Evolutionary conservation across 2,113 vertebrate genomes (phyloP), one percentile per base, ranked within the genome.

Genomic region (Theristicus caerulescens): DNA sequence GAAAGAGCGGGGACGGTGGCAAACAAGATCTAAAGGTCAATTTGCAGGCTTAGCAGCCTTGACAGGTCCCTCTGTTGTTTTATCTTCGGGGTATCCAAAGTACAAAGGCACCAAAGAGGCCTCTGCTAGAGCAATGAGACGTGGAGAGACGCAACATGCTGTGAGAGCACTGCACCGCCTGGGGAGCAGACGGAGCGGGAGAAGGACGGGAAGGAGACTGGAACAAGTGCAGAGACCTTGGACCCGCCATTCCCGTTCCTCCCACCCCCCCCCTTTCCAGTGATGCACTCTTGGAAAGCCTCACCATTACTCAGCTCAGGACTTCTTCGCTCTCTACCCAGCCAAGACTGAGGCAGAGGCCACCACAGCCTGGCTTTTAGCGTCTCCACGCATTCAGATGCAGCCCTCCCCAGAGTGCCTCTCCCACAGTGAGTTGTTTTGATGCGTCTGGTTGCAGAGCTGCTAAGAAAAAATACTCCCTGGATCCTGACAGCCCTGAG

Each of bases 11-110:
- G 42, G 38, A 47, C 0, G 4, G 46, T 40, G 49, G 40, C 34
- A 94, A 94, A 89, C 66, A 59, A 46, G 62, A 70, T 61, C 62
- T 79, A 95, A 82, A 96, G 57, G 89, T 91, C 91, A 83, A 13
- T 47, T 40, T 91, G 46, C 32, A 91, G 74, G 42, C 7, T 81
- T 18, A 47, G 54, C 70, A 64, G 78, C 46, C 6, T 57, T n/a
- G 26, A 27, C 17, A 15, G 42, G 25, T 78, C 32, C 7, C 51
- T n/a, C 44, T 38, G 36, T 0, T 22, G 62, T 66, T 93, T 88
- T 55, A 67, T 52, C n/a, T 90, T 73, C 26, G 0, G 0, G 11
- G 15, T 86, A 55, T 34, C 64, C 42, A 34, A 90, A 55, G 58
- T 51, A 66, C 76, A 77, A 89, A 96, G 31, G 22, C 47, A 74